Base-by-base conservation (phyloP, 2,888 invertebrate genomes). In the Mythimna loreyi region DNA sequence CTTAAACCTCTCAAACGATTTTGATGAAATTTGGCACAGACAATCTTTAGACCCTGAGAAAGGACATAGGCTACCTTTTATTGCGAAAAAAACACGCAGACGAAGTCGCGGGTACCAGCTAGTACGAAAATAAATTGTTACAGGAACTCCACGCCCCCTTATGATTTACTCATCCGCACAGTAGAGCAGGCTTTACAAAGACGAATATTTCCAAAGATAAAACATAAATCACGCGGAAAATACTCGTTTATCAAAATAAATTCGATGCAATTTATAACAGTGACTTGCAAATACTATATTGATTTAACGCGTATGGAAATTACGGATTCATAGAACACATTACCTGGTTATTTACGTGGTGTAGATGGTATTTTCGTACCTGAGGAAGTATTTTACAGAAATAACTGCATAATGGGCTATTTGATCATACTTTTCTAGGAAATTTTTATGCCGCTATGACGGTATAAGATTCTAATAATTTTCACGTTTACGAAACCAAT, bases 241-340 rank as follows among this genome's bases (percentile, higher is more conserved):
- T 72, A 60, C 50, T 74, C 82, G 85, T 86, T 83, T 81, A 87
- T 86, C 86, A 85, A 84, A 50, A 40, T 67, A 78, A 81, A 80
- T 83, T 80, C 80, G 71, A 76, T 86, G 85, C 85, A 87, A 89
- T 89, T 87, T 87, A 73, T 82, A 72, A 73, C 72, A 68, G 70
- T 89, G 89, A 89, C 87, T 89, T 83, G 89, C 87, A 56, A 70
- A 72, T 74, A 47, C 57, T 47, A 64, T 75, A 81, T 83, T 72
- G 78, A 75, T 74, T 75, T 79, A 72, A 53, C 59, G 43, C 67
- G 80, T 83, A 80, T 75, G 74, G 73, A 80, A 75, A 79, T 83
- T 63, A 79, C 61, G 52, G 59, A 73, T 79, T 78, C 74, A 76
- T 64, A 61, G 58, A 79, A 67, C 23, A 68, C 61, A 60, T 65